Evolutionary conservation across 2,888 invertebrate genomes (phyloP).

Genomic region (Leptarthrus brevirostris): DNA sequence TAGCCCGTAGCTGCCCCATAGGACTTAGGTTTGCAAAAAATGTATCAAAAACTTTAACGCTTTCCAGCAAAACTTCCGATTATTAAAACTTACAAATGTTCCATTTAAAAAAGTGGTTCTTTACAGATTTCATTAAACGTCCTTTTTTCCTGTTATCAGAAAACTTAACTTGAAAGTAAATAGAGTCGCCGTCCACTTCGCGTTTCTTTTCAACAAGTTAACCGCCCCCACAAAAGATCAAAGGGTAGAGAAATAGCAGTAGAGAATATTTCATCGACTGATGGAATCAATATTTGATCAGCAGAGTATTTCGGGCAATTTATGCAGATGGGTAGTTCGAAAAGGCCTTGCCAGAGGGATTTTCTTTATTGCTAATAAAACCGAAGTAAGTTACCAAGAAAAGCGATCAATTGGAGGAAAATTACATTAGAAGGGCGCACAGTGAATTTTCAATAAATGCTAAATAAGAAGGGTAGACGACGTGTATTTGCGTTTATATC

Average conservation of each 20-base stretch:
- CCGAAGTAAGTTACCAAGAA: constrained; percentile 40
- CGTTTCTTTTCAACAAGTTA: constrained; percentile 10
- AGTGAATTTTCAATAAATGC: constrained; percentile 39
- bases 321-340: not conserved
- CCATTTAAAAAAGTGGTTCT: too few species aligned
- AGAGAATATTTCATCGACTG: constrained; percentile 16
- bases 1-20: too few species aligned
- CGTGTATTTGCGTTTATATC: not conserved
- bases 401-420: constrained; percentile 49
- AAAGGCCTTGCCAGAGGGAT: not conserved
- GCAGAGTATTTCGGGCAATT: not conserved
- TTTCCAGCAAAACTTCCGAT: too few species aligned
- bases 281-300: constrained; percentile 39
- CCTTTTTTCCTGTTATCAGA: too few species aligned
- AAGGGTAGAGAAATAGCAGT: not conserved
- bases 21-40: too few species aligned
- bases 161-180: too few species aligned
- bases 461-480: constrained; percentile 27
- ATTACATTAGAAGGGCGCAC: constrained; percentile 45
- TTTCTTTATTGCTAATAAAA: constrained; percentile 49
- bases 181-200: constrained; percentile 8
- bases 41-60: too few species aligned
- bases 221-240: not conserved
- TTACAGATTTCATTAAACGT: too few species aligned
- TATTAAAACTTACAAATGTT: too few species aligned